Conservation (phyloP, 2,797 vertebrate genomes). For the Sebastes aleutianus region DNA sequence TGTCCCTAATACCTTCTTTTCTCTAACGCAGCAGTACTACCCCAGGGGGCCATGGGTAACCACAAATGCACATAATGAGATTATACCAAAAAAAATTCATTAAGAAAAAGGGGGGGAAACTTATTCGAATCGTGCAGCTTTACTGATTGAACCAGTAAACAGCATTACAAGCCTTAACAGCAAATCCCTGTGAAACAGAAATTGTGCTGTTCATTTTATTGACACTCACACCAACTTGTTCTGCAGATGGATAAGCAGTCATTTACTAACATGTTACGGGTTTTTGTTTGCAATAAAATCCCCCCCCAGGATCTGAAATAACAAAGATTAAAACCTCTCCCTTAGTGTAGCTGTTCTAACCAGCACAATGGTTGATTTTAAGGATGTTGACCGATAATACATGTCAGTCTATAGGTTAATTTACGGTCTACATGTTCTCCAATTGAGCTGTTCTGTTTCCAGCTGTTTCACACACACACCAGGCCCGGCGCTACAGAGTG, state of each 20-base stretch:
- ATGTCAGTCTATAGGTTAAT: too few relatives aligned
- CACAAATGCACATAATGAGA: slow-evolving; percentile 73
- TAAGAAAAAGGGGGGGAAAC: slow-evolving; percentile 58
- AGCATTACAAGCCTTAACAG: slow-evolving; percentile 21
- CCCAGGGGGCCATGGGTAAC: slow-evolving; percentile 51
- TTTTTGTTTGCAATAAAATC: background rate
- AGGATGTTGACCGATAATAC: too few relatives aligned
- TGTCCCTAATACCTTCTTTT: slow-evolving; percentile 65
- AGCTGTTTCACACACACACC: too few relatives aligned
- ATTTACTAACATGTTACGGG: background rate
- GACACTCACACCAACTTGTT: slow-evolving; percentile 4
- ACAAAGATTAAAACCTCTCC: background rate
- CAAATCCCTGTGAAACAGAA: slow-evolving; percentile 33
- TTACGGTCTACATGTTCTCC: too few relatives aligned
- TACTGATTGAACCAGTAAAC: slow-evolving; percentile 48
- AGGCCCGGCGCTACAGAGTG: too few relatives aligned
- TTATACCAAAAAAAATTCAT: slow-evolving; percentile 61
- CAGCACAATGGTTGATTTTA: background rate
- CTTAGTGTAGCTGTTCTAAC: background rate
- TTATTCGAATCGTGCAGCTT: slow-evolving; percentile 43
- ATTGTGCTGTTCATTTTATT: slow-evolving; percentile 15
- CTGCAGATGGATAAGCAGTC: background rate
- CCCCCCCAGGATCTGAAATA: background rate
- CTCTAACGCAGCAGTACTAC: slow-evolving; percentile 36
- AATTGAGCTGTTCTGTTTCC: too few relatives aligned